A percentile compares a stretch with the other conserved stretches of the same genome.
Evolutionary conservation across 2,888 invertebrate species (phyloP).

Genomic region (Drosophila siamana): DNA sequence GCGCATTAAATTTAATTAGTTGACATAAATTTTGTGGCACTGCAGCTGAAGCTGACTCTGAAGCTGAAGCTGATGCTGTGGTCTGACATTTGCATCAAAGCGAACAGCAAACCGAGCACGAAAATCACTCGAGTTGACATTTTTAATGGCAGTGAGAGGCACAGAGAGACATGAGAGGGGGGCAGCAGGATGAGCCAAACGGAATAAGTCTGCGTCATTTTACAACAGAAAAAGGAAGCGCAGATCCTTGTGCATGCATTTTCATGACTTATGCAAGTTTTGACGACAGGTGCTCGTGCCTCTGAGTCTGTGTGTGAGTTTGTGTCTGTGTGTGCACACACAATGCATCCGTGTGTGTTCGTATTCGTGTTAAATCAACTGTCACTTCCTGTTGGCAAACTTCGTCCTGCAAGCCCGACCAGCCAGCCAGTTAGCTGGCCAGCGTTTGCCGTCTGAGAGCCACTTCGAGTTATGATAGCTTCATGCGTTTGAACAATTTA

Average conservation of each 20-base stretch:
- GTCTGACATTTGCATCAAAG: slow-evolving; percentile 55
- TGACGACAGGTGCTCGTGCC: slow-evolving; percentile 74
- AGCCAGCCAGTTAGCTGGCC: slow-evolving; percentile 11
- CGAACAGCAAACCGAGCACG: slow-evolving; percentile 35
- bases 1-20: slow-evolving; percentile 75
- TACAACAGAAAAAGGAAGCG: slow-evolving; percentile 40
- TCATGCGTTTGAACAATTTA: slow-evolving; percentile 66
- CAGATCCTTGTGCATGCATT: slow-evolving; percentile 65
- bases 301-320: slow-evolving; percentile 9
- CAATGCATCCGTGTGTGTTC: slow-evolving; percentile 6
- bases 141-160: slow-evolving; percentile 64
- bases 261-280: slow-evolving; percentile 77
- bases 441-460: slow-evolving; percentile 35
- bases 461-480: slow-evolving; percentile 70
- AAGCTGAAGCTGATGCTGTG: slow-evolving; percentile 12
- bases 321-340: neutral
- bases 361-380: slow-evolving; percentile 74
- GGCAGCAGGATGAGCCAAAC: slow-evolving; percentile 21
- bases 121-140: slow-evolving; percentile 66
- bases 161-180: no score
- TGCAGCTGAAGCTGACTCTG: slow-evolving; percentile 24
- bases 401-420: slow-evolving; percentile 59
- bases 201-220: slow-evolving; percentile 29
- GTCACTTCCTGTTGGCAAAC: slow-evolving; percentile 76
- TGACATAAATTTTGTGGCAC: slow-evolving; percentile 62